Evolutionary conservation across 2,888 invertebrate genomes (phyloP), one percentile per base, ranked within the genome.

Genomic region (Cephus pulcher): DNA sequence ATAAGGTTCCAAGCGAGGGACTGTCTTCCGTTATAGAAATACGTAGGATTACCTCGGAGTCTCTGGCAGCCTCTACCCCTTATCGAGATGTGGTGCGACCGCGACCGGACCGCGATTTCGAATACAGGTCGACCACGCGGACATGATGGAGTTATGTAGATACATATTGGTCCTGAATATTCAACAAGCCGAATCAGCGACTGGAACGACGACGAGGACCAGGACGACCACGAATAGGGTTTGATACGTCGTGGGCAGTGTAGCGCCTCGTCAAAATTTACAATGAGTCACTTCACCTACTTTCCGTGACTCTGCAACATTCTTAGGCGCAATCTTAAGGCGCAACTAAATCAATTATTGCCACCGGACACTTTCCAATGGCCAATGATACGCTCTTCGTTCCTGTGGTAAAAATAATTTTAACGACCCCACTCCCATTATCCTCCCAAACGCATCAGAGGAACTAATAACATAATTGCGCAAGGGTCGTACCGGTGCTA

Each of bases 141-240:
- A 81, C 78, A 80, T 71, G 81, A 79, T 80, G 80, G 70, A 80
- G 81, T 82, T 83, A 84, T 82, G 83, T 80, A 81, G 81, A 83
- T 82, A 78, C 70, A 74, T 75, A 74, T 74, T 76, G 73, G 79
- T 35, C 76, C 83, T 87, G 88, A 87, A 88, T 88, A 88, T 88
- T 87, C 88, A 88, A 84, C 84, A 82, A 82, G 80, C 82, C 83
- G 83, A 79, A 81, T 77, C 82, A 84, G 85, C 84, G 83, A 81
- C 82, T 23, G 56, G 56, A 56, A 56, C 56, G 56, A 56, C 9
- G 23, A 56, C 56, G 23, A 56, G 23, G 56, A 23, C 56, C 56
- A 56, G 56, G 9, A 56, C 56, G 56, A 56, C 23, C 15, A 56
- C 56, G 56, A 23, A 15, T 23, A 56, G 23, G 23, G 56, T 23